Conservation (phyloP, 2,797 vertebrate species). For the Rousettus madagascariensis region DNA sequence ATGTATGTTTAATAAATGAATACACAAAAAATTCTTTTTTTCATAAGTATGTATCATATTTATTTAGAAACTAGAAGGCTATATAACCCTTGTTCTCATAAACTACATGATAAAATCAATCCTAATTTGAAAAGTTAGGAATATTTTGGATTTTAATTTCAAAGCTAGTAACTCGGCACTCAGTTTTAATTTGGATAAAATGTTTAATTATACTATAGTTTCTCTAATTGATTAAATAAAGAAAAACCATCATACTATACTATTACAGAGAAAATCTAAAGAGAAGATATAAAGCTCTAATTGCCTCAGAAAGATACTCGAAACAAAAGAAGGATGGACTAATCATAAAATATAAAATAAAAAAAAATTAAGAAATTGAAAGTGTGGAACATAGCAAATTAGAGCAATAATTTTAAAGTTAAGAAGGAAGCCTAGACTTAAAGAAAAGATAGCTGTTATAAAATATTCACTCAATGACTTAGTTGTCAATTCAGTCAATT, state of each 20-base stretch:
- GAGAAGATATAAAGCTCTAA: neutral
- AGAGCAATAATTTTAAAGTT: neutral
- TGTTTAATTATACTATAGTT: constrained; percentile 31
- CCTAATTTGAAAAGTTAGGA: constrained; percentile 9
- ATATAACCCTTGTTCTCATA: neutral
- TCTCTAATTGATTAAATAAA: constrained; percentile 42
- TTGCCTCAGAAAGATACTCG: neutral
- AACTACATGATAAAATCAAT: constrained; percentile 24
- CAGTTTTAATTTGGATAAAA: constrained; percentile 45
- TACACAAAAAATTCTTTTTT: neutral
- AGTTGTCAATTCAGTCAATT: constrained; percentile 36
- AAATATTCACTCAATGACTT: constrained; percentile 20
- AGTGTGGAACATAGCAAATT: neutral
- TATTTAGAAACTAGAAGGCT: neutral
- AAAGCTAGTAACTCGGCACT: neutral
- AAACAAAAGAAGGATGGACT: constrained; percentile 18
- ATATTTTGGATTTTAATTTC: neutral
- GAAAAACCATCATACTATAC: neutral
- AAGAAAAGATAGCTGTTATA: neutral
- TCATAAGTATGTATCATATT: neutral
- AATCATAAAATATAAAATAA: neutral
- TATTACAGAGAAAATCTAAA: neutral
- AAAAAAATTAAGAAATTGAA: constrained; percentile 21
- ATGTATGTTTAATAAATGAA: neutral
- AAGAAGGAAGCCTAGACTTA: neutral